Evolutionary conservation across 2,113 vertebrate genomes (phyloP), one percentile per base, ranked within the genome.

Genomic region (Lynx canadensis): DNA sequence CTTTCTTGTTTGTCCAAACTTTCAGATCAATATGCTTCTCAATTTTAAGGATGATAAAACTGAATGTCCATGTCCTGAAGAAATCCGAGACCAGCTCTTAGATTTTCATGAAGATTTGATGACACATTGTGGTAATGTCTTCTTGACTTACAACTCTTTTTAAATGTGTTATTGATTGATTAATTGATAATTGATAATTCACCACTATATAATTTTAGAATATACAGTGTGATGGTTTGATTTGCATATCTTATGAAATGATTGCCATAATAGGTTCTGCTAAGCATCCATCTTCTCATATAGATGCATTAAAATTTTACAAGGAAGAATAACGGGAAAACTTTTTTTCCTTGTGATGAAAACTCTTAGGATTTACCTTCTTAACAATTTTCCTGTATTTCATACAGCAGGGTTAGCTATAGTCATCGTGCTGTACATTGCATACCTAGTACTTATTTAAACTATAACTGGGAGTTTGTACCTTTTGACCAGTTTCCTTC

Each of bases 51-150:
- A 99, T 96, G 99, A 99, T 85, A 99, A 99, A 98, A 99, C 98
- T 96, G 99, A 99, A 73, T 99, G 99, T 97, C 99, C 99, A 8
- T 99, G 99, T 97, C 99, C 99, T 3, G 99, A 99, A 94, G 99
- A 99, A 98, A 99, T 99, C 97, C 98, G 99, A 74, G 99, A 99
- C 91, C 99, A 99, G 33, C 99, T 99, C 55, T 96, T 99, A 25
- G 99, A 99, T 98, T 99, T 99, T 97, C 99, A 99, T 18, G 99
- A 99, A 96, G 99, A 99, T 96, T 98, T 99, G 90, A 99, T 99
- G 99, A 99, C 99, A 68, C 99, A 99, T 94, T 99, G 99, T 98
- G 99, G 99, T 99, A 99, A 82, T 66, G 2, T 82, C 27, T 36
- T 55, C 5, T 21, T 73, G 69, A 31, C 15, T 41, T 48, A 12